A percentile compares a stretch with the other conserved stretches of the same genome.
These are phyloP conservation scores for Drosophila cardini DNA, from an alignment of 1,140 invertebrate species.

Conservation along the genomic window DNA sequence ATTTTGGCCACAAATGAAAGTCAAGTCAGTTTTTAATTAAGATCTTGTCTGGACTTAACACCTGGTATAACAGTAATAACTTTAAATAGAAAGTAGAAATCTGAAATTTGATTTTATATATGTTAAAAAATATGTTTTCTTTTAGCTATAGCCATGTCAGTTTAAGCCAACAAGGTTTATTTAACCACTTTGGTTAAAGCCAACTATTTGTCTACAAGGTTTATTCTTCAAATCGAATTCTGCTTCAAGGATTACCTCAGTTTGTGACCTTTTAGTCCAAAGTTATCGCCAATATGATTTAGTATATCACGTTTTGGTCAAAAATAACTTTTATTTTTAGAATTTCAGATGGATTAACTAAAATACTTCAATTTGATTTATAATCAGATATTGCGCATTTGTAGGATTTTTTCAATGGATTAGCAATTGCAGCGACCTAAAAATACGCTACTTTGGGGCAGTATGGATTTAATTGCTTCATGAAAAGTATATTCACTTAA, in stretches of 20 bases:
- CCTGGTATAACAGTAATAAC: slow-evolving; percentile 9
- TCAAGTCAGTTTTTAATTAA: slow-evolving; percentile 51
- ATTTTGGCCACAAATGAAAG: slow-evolving; percentile 2
- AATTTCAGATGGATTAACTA: slow-evolving; percentile 37
- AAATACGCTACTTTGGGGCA: slow-evolving; percentile 9
- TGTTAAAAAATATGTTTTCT: not conserved
- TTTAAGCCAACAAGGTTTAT: not conserved
- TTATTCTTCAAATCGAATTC: too few species aligned
- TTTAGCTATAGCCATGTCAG: too few species aligned
- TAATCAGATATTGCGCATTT: slow-evolving; percentile 38
- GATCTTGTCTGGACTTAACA: slow-evolving; percentile 33
- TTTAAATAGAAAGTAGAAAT: not conserved
- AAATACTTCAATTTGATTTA: slow-evolving; percentile 37
- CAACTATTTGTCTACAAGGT: too few species aligned
- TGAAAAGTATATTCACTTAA: too few species aligned
- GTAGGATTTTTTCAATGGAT: not conserved
- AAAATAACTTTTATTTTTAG: slow-evolving; percentile 20
- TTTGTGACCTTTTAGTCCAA: slow-evolving; percentile 15
- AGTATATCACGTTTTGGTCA: not conserved
- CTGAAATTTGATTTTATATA: not conserved
- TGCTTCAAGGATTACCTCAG: not conserved
- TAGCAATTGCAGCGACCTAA: not conserved
- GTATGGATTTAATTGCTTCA: not conserved
- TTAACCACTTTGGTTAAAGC: not conserved
- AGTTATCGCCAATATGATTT: slow-evolving; percentile 12